These are phyloP conservation scores for Raja brachyura DNA, from an alignment of 2,113 vertebrate species.

Conservation along the genomic window DNA sequence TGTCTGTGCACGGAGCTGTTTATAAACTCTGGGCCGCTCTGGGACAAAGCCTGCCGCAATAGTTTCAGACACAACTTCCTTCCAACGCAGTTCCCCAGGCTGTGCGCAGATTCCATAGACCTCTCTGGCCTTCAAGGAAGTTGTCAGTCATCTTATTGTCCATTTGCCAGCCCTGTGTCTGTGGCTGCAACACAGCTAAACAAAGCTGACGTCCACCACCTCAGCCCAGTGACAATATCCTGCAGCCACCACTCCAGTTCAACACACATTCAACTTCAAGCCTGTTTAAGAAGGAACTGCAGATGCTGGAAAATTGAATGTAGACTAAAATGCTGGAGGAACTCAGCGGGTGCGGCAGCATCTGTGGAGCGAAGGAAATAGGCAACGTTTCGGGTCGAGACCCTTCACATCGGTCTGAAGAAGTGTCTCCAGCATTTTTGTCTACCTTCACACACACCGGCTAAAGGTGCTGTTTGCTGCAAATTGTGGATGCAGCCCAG, in stretches of 20 bases:
- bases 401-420: too few relatives aligned
- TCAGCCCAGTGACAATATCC: background rate
- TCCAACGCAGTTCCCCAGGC: conserved; percentile 38
- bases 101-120: conserved; percentile 43
- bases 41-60: background rate
- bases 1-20: background rate
- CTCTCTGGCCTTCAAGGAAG: conserved; percentile 47
- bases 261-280: background rate
- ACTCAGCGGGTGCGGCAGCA: too few relatives aligned
- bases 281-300: too few relatives aligned
- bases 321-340: too few relatives aligned
- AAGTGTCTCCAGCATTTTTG: too few relatives aligned
- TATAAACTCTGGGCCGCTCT: background rate
- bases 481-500: too few relatives aligned
- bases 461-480: background rate
- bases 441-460: too few relatives aligned
- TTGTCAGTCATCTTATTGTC: conserved; percentile 45
- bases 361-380: too few relatives aligned
- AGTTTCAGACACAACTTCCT: background rate
- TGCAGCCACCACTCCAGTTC: too few relatives aligned
- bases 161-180: conserved; percentile 44
- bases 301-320: too few relatives aligned
- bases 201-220: background rate
- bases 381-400: too few relatives aligned
- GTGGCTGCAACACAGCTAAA: too few relatives aligned